phyloP scores from a whole-genome alignment of 1,140 invertebrate species.

The Sycobia sp. region DNA sequence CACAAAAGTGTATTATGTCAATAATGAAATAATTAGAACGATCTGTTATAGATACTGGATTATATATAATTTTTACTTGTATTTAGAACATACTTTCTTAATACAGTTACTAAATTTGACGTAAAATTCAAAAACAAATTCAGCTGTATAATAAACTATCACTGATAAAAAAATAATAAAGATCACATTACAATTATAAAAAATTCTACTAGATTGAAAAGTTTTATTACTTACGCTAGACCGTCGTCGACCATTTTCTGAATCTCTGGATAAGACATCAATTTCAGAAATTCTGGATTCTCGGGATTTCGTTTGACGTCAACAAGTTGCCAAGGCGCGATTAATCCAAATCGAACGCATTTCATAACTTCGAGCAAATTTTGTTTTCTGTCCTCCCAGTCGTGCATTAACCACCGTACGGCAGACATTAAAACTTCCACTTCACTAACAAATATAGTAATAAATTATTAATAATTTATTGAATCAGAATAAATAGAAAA shows the following conservation, averaged over 20 bases:
- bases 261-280: slow-evolving; percentile 68
- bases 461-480: no score
- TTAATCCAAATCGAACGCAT: slow-evolving; percentile 74
- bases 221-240: slow-evolving; percentile 68
- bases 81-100: no score
- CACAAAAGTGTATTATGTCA: no score
- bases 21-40: no score
- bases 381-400: slow-evolving; percentile 67
- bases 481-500: no score
- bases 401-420: slow-evolving; percentile 72
- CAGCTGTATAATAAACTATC: no score
- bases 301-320: slow-evolving; percentile 73
- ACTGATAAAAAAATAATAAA: no score
- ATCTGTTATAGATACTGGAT: no score
- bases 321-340: slow-evolving; percentile 75
- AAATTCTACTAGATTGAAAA: not conserved
- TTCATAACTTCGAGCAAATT: slow-evolving; percentile 65
- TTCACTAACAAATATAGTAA: no score
- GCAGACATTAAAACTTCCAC: slow-evolving; percentile 78
- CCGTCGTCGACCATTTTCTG: slow-evolving; percentile 76
- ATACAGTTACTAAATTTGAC: no score
- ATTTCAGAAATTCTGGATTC: slow-evolving; percentile 71
- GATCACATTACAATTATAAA: not conserved
- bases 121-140: no score
- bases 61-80: no score